Evolutionary conservation across 2,797 vertebrate genomes (phyloP).

Genomic region (Simalia tracyae): DNA sequence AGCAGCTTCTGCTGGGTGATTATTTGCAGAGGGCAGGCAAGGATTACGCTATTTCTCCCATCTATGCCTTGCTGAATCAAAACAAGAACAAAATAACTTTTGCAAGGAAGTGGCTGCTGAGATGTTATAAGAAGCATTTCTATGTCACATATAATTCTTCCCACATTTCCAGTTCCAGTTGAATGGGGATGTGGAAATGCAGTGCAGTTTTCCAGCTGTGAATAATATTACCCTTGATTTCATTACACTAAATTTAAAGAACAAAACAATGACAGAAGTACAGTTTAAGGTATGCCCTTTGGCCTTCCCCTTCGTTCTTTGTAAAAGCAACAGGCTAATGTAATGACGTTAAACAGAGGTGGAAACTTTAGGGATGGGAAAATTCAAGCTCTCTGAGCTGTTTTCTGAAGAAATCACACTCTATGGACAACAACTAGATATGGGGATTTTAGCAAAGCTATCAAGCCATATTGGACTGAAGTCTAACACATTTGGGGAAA

Average conservation of each 20-base stretch:
- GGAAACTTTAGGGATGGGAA: slow-evolving; percentile 12
- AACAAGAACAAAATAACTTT: not conserved
- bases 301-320: not conserved
- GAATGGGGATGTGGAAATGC: not conserved
- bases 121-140: not conserved
- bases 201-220: not conserved
- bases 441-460: not conserved
- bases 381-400: rapidly evolving
- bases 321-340: slow-evolving; percentile 22
- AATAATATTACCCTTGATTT: not conserved
- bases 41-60: not conserved
- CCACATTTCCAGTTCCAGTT: not conserved
- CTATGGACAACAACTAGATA: slow-evolving; percentile 7
- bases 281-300: not conserved
- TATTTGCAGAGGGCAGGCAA: not conserved
- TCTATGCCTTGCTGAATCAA: not conserved
- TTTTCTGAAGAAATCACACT: slow-evolving; percentile 7
- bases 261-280: not conserved
- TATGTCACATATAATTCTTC: not conserved
- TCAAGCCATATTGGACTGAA: not conserved
- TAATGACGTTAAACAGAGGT: slow-evolving; percentile 6
- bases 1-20: not conserved
- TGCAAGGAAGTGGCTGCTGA: not conserved
- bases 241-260: not conserved
- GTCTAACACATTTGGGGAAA: not conserved